Base-by-base conservation (phyloP, 2,888 invertebrate species). In the Osmoderma eremita region DNA sequence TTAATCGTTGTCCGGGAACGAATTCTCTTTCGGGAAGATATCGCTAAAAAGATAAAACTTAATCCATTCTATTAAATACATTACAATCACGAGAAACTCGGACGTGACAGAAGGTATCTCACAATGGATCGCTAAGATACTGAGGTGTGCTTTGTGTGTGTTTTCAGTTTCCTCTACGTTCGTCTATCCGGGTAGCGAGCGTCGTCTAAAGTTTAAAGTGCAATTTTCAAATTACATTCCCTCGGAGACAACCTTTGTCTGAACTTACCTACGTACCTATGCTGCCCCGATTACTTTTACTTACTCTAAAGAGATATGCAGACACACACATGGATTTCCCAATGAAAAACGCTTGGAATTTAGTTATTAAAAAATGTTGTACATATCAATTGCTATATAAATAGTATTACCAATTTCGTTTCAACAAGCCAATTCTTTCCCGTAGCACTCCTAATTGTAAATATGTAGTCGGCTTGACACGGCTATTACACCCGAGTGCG, bases 11-110 rank as follows among this genome's bases (percentile, higher is more conserved):
- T 13, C 12, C 24, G 30, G 24, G 10, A 17, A 36, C 45, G 58
- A 45, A 50, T 63, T 63, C 50, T 50, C 63, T 51, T 42, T 63
- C 51, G 63, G 18, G 38, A 20, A 65, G 65, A 65, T 65, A 39
- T 45, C 58, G 39, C 54, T 36, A 49, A 17, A 49, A 45, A 65
- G 65, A 65, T 65, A 65, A 56, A 48, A 65, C 65, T 65, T 65
- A 65, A 54, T 65, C 65, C 56, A 65, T 65, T 54, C 65, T 65
- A 65, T 65, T 65, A 54, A 49, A 65, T 65, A 56, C 65, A 65
- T 65, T 65, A 65, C 65, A 65, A 65, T 65, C 65, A 65, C 56
- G 41, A 2, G 17, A 39, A 18, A 49, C 36, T 56, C 54, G 49
- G 65, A 58, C 54, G 48, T 56, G 38, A 48, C 24, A 56, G 45